Conservation (phyloP, 2,888 invertebrate genomes). For the Chelonus formosanus region DNA sequence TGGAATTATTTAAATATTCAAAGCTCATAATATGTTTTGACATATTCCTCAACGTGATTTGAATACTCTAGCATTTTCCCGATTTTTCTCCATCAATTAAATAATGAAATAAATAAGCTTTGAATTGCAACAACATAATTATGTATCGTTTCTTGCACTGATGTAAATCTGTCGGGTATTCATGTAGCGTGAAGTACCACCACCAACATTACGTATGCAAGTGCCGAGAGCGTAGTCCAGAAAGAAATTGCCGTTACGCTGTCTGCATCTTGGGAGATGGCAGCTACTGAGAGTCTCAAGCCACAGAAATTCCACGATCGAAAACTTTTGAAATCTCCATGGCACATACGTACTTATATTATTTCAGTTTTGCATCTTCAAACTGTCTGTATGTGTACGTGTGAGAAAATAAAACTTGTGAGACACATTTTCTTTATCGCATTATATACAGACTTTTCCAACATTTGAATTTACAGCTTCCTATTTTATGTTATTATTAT, state of each 20-base stretch:
- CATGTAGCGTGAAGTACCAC: slow-evolving; percentile 23
- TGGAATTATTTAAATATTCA: no score
- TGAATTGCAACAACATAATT: slow-evolving; percentile 2
- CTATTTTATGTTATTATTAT: no score
- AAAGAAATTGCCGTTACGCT: slow-evolving; percentile 38
- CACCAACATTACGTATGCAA: slow-evolving; percentile 28
- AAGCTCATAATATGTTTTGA: no score
- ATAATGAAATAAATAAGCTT: slow-evolving; percentile 8
- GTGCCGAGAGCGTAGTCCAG: slow-evolving; percentile 33
- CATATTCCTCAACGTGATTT: no score
- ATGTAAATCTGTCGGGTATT: slow-evolving; percentile 21
- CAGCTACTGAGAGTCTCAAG: slow-evolving; percentile 14
- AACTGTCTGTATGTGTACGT: neutral
- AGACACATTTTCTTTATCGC: neutral
- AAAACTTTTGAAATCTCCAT: slow-evolving; percentile 22
- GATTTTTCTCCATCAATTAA: no score
- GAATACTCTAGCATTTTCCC: no score
- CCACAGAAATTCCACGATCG: slow-evolving; percentile 25
- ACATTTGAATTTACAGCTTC: no score
- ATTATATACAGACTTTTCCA: no score
- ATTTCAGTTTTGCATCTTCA: slow-evolving; percentile 4
- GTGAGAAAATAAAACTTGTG: slow-evolving; percentile 1
- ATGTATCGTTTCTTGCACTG: slow-evolving; percentile 6
- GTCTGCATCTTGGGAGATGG: slow-evolving; percentile 35
- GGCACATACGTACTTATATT: neutral